Evolutionary conservation across 2,797 vertebrate species (phyloP), one percentile per base, ranked within the genome.

Genomic region (Argyrosomus regius): DNA sequence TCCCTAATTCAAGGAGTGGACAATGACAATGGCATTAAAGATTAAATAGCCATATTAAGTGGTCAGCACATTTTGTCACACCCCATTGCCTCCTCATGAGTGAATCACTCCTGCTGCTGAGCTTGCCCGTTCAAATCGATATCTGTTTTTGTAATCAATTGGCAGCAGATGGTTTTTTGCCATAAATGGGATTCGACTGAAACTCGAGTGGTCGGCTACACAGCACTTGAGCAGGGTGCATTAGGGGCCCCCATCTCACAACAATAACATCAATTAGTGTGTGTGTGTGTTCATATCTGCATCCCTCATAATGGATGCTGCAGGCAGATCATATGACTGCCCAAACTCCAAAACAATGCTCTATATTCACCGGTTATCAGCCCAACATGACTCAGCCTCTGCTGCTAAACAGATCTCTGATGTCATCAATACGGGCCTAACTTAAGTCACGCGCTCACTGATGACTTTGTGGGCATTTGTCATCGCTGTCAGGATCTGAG

Each of bases 111-210:
- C 80, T 82, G 82, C 91, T 77, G 85, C 87, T 77, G 67, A 75
- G 81, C 75, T 49, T 72, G 86, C 78, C 73, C 52, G 1, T 84
- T 87, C 77, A 78, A 88, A 93, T 94, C 93, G 91, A 94, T 94
- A 84, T 74, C 75, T 85, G 80, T 82, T 90, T 88, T 89, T 88
- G 70, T 89, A 91, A 94, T 95, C 93, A 92, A 94, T 91, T 92
- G 77, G 89, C 82, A 90, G 89, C 94, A 94, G 93, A 94, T 94
- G 94, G 81, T 80, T 88, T 88, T 75, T 26, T 39, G 18, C 65
- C 80, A 82, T 88, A 89, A 86, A 77, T 83, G 86, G 85, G 78
- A 80, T 90, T 81, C n/a, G 54, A 75, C 77, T 88, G 88, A 87
- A 92, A 91, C 80, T 17, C 17, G 77, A 92, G 90, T 62, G 82